A percentile compares a stretch with the other conserved stretches of the same genome.
phyloP scores from a whole-genome alignment of 1,140 invertebrate genomes.

The Agrilus planipennis region DNA sequence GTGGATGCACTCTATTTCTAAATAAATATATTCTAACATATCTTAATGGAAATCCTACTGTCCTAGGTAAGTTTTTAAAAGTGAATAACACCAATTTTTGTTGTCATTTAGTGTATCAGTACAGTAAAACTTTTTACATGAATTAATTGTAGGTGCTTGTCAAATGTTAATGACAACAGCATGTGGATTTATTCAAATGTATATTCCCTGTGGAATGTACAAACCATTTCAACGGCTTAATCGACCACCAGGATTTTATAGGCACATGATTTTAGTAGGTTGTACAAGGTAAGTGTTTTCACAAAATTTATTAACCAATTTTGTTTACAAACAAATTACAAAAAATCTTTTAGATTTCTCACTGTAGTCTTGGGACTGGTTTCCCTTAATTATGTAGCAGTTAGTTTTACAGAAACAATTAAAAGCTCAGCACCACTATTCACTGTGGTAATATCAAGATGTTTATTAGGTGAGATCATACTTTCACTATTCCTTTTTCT shows the following conservation, averaged over 20 bases:
- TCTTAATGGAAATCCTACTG: slow-evolving; percentile 63
- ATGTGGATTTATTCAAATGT: slow-evolving; percentile 67
- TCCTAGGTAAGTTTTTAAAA: slow-evolving; percentile 50
- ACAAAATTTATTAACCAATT: background rate
- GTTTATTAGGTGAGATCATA: slow-evolving; percentile 47
- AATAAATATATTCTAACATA: slow-evolving; percentile 76
- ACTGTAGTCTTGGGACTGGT: slow-evolving; percentile 66
- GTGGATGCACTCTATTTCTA: slow-evolving; percentile 65
- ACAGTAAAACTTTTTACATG: slow-evolving; percentile 3
- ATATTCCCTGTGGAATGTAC: slow-evolving; percentile 64
- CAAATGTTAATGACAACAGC: slow-evolving; percentile 70
- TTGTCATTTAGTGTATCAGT: slow-evolving; percentile 9
- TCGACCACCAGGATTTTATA: slow-evolving; percentile 59
- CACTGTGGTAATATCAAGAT: slow-evolving; percentile 65
- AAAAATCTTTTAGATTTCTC: slow-evolving; percentile 46
- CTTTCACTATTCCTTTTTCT: slow-evolving; percentile 7
- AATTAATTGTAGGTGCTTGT: slow-evolving; percentile 42
- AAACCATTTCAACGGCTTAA: slow-evolving; percentile 46
- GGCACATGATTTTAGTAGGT: slow-evolving; percentile 66
- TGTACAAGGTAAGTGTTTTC: slow-evolving; percentile 47
- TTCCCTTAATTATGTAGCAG: slow-evolving; percentile 71
- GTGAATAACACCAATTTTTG: slow-evolving; percentile 3
- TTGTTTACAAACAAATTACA: background rate
- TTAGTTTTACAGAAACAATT: slow-evolving; percentile 78
- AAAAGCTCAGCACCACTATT: slow-evolving; percentile 78